Base-by-base conservation (phyloP, 2,113 vertebrate species). In the Onychostruthus taczanowskii region DNA sequence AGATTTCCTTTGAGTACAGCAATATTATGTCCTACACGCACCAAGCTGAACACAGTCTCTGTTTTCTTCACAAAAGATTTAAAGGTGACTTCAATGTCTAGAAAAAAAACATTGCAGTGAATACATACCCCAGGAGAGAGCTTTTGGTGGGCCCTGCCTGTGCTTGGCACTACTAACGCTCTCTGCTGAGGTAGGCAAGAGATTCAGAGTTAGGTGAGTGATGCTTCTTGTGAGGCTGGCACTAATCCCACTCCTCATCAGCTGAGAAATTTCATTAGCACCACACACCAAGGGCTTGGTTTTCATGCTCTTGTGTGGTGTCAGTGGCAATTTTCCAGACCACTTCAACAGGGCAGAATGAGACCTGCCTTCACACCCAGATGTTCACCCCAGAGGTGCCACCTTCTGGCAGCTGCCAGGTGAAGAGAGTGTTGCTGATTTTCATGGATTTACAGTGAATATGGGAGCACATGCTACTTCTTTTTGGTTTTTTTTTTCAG, bases 251-350 rank as follows among this genome's bases (percentile, higher is more conserved):
- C 44, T 91, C n/a, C 72, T 94, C 80, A 88, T 72, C 84, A 93
- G 87, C 83, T 96, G 89, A 91, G 75, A 87, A 89, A 94, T 95
- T 95, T 87, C 92, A 80, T 93, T 85, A 93, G 61, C 44, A 76
- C 58, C 77, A 56, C 72, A 68, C 62, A 53, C 62, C 90, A 86
- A 94, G 80, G 59, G 52, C 50, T 75, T 76, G 75, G 70, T 47
- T 79, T 93, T 80, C 90, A 47, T 80, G 72, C 43, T 80, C 82
- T 11, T 17, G 6, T 61, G 79, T 67, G 41, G 68, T 90, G 82
- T 74, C 82, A 64, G 68, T 78, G 73, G 72, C 85, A 94, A 84
- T 92, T 81, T 90, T 84, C 88, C 76, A 92, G 83, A 66, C 49
- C 37, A 78, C 55, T 93, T 87, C 88, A 78, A 18, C 4, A 68